Evolutionary conservation across 2,797 vertebrate genomes (phyloP), one percentile per base, ranked within the genome.

Genomic region (Manis pentadactyla): DNA sequence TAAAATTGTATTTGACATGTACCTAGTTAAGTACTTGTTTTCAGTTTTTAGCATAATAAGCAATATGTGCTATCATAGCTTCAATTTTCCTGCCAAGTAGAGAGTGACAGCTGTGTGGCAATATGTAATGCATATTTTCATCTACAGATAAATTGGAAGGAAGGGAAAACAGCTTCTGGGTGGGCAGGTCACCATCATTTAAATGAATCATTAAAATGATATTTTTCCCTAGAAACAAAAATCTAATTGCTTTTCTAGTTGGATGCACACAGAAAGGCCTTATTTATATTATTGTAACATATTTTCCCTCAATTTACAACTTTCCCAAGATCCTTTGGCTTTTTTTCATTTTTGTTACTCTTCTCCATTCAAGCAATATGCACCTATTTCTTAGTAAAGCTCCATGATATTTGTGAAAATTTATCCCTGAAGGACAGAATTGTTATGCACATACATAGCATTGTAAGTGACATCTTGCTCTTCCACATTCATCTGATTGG

Each of bases 81-180:
- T 98, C 98, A 98, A 96, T 98, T 98, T 99, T 98, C 96, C 97
- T 97, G 95, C 98, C 97, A 97, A 98, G 95, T 96, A 98, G 97
- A 97, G 98, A 98, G 93, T 98, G 98, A 96, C 96, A 98, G 98
- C 98, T 98, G 97, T 93, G 97, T 98, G 96, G 92, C 95, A 98
- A 98, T 98, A 97, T 98, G 98, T 95, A 98, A 95, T 95, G 87
- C 96, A 94, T 97, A 97, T 98, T 98, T 97, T 97, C 97, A 98
- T 99, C 98, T 98, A 97, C 97, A 98, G 98, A 98, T 98, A 98
- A 98, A 98, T 98, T 97, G 96, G 97, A 95, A 98, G 98, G 96
- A 88, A 82, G 49, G 95, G 96, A 85, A 96, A 96, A 91, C 97
- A 98, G 90, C 96, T 98, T 98, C 96, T 97, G 97, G 97, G 92